Evolutionary conservation across 92 coral and sea anemone genomes (phyloP).

Genomic region (Epizoanthus fatuus): DNA sequence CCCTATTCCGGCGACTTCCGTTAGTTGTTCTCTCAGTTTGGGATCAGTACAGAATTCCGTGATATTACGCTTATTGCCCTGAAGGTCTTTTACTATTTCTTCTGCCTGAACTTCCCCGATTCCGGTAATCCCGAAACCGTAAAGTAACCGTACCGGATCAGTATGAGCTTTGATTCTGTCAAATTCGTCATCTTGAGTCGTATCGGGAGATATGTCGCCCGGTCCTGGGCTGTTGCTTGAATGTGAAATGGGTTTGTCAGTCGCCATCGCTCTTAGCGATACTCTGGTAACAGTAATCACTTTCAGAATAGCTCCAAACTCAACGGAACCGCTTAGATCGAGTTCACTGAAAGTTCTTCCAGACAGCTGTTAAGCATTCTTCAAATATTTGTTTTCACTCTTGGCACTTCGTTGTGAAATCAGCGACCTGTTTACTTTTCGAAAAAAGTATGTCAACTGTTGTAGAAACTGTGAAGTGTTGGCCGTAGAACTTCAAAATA

Average conservation of each 20-base stretch:
- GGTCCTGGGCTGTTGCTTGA: slow-evolving; percentile 8
- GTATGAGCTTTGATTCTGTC: slow-evolving; percentile 22
- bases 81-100: too few species aligned
- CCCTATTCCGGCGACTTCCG: too few species aligned
- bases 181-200: slow-evolving; percentile 6
- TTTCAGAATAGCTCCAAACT: slow-evolving; percentile 3
- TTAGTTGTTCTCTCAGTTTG: too few species aligned
- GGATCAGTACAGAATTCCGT: too few species aligned
- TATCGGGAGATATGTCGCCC: background rate
- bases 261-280: background rate
- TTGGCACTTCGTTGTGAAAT: slow-evolving; percentile 41
- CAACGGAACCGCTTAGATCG: slow-evolving; percentile 3
- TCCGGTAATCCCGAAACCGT: too few species aligned
- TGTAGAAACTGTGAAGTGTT: background rate
- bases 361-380: slow-evolving; percentile 45
- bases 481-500: background rate
- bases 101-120: too few species aligned
- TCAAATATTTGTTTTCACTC: slow-evolving; percentile 38
- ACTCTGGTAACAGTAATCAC: background rate
- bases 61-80: too few species aligned
- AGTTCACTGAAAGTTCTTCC: slow-evolving; percentile 2
- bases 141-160: too few species aligned
- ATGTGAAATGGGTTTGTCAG: background rate
- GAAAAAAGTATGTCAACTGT: background rate
- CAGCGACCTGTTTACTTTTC: slow-evolving; percentile 27